phyloP scores from a whole-genome alignment of 1,140 invertebrate species.

The Bombus vancouverensis region DNA sequence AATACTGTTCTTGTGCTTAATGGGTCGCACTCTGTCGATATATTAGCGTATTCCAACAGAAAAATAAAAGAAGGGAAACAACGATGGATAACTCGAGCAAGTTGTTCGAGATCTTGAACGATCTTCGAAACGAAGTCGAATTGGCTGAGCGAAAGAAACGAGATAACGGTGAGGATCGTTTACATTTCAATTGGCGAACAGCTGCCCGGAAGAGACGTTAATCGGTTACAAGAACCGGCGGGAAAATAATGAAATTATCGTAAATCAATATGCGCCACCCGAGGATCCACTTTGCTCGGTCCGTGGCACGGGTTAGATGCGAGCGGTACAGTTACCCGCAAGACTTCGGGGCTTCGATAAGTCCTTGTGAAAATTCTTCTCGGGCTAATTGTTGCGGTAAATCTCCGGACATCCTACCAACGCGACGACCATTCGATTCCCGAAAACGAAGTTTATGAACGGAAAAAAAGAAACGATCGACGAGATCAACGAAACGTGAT shows the following conservation, averaged over 20 bases:
- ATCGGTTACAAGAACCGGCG: constrained; percentile 63
- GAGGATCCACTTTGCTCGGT: constrained; percentile 55
- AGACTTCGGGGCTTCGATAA: constrained; percentile 43
- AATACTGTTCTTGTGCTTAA: too few relatives aligned
- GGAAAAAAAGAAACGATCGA: background rate
- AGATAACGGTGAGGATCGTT: constrained; percentile 53
- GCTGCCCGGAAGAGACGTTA: constrained; percentile 62
- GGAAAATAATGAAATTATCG: constrained; percentile 71
- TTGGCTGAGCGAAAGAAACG: constrained; percentile 38
- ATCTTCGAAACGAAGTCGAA: constrained; percentile 35
- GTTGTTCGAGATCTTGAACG: constrained; percentile 40
- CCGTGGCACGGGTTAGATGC: constrained; percentile 50
- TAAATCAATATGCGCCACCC: constrained; percentile 66
- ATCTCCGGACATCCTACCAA: background rate
- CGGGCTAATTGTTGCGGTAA: constrained; percentile 26
- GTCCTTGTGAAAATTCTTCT: constrained; percentile 28
- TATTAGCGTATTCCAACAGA: background rate
- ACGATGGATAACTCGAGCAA: background rate
- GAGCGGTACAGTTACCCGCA: constrained; percentile 61
- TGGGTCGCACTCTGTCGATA: too few relatives aligned
- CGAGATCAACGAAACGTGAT: background rate
- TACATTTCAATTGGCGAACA: constrained; percentile 65
- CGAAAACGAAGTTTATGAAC: background rate
- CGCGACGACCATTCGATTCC: background rate
- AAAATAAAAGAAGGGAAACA: background rate